Conservation (phyloP, 1,140 invertebrate species). For the Pissodes strobi region DNA sequence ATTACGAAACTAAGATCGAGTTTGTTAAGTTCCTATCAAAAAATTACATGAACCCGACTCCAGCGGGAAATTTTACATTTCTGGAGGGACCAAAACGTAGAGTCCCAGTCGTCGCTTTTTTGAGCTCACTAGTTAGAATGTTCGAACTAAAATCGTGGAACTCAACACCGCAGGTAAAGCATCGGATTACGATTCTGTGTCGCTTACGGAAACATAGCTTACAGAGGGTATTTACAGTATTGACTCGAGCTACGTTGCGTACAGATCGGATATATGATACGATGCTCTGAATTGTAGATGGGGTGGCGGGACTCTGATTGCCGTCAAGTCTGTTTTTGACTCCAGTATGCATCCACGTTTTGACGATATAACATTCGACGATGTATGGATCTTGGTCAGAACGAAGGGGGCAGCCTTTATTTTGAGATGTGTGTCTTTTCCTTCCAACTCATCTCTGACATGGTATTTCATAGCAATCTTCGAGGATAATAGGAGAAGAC, state of each 20-base stretch:
- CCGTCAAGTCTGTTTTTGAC: background rate
- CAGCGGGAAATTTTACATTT: too few species aligned
- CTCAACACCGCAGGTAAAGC: too few species aligned
- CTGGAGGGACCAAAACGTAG: too few species aligned
- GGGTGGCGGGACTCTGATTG: background rate
- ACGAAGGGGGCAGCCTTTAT: background rate
- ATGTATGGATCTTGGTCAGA: background rate
- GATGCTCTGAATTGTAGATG: background rate
- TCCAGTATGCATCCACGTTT: background rate
- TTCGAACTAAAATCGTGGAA: too few species aligned
- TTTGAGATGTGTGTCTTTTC: background rate
- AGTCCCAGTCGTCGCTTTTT: too few species aligned
- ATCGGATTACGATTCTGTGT: too few species aligned
- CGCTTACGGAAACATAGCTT: too few species aligned
- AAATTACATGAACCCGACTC: too few species aligned
- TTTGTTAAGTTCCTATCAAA: too few species aligned
- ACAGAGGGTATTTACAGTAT: too few species aligned
- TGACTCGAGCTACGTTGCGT: background rate
- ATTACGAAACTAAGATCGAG: too few species aligned
- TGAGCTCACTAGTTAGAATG: too few species aligned
- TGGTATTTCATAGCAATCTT: background rate
- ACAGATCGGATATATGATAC: background rate
- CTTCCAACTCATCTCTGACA: background rate
- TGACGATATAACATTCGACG: background rate
- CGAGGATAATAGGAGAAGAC: background rate